phyloP scores from a whole-genome alignment of 2,888 invertebrate genomes.

The Choristoneura rosaceana region DNA sequence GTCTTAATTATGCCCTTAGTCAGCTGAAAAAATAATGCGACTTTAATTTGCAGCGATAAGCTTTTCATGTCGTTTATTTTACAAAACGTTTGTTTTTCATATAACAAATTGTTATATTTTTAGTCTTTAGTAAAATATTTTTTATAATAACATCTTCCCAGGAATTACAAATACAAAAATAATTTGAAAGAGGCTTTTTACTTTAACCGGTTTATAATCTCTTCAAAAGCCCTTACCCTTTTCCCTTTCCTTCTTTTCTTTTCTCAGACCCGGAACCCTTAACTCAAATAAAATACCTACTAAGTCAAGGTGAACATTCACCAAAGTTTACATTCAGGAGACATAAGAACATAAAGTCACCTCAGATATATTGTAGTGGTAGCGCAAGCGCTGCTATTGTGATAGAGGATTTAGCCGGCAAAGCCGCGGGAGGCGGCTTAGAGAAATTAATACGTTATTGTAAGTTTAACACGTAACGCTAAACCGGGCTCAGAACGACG shows the following conservation, averaged over 20 bases:
- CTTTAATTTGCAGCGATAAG: too few species aligned
- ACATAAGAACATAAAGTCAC: constrained; percentile 9
- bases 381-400: constrained; percentile 16
- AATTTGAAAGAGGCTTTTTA: too few species aligned
- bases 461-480: constrained; percentile 15
- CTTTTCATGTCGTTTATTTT: too few species aligned
- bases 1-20: too few species aligned
- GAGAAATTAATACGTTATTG: constrained; percentile 26
- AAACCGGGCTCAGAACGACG: constrained; percentile 8
- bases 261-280: neutral
- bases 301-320: neutral
- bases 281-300: neutral
- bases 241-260: too few species aligned
- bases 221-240: neutral
- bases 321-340: neutral
- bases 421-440: constrained; percentile 18
- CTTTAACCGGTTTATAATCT: neutral
- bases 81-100: too few species aligned
- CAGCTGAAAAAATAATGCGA: too few species aligned
- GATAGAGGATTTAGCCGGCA: constrained; percentile 19
- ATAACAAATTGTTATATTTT: too few species aligned
- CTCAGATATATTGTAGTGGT: constrained; percentile 20
- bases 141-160: too few species aligned
- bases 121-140: too few species aligned
- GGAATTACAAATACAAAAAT: too few species aligned